phyloP scores from a whole-genome alignment of 2,113 vertebrate species.

The Cephalophus harveyi region DNA sequence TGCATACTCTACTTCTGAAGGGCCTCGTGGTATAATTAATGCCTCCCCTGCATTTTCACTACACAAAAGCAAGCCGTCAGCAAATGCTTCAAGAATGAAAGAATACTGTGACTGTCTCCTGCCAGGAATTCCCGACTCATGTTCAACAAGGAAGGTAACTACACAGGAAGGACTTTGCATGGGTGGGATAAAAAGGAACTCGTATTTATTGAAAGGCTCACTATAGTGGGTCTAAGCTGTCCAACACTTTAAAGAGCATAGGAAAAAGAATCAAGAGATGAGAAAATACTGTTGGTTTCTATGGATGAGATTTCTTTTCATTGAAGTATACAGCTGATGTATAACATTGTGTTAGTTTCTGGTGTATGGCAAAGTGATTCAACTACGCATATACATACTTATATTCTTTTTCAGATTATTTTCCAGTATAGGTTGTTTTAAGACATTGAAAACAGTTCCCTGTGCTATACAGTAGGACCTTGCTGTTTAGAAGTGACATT shows the following conservation, averaged over 20 bases:
- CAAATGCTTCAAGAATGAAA: neutral
- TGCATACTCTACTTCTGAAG: neutral
- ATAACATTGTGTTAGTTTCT: neutral
- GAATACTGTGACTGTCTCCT: neutral
- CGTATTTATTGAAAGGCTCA: neutral
- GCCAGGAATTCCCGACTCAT: neutral
- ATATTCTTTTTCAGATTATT: neutral
- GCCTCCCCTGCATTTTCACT: neutral
- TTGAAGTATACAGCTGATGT: neutral
- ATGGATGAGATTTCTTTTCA: neutral
- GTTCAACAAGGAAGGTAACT: neutral
- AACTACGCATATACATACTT: neutral
- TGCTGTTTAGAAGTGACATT: neutral
- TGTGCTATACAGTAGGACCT: neutral
- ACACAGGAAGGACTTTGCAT: neutral
- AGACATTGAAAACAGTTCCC: neutral
- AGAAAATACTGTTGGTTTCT: neutral
- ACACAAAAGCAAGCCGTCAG: neutral
- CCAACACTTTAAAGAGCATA: neutral
- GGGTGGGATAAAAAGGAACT: neutral
- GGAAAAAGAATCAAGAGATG: neutral
- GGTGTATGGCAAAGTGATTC: neutral
- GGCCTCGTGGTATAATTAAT: neutral
- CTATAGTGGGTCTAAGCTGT: neutral
- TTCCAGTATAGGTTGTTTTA: neutral